A percentile compares a stretch with the other conserved stretches of the same genome.
phyloP scores from a whole-genome alignment of 1,140 invertebrate genomes.

The Megalopta genalis region DNA sequence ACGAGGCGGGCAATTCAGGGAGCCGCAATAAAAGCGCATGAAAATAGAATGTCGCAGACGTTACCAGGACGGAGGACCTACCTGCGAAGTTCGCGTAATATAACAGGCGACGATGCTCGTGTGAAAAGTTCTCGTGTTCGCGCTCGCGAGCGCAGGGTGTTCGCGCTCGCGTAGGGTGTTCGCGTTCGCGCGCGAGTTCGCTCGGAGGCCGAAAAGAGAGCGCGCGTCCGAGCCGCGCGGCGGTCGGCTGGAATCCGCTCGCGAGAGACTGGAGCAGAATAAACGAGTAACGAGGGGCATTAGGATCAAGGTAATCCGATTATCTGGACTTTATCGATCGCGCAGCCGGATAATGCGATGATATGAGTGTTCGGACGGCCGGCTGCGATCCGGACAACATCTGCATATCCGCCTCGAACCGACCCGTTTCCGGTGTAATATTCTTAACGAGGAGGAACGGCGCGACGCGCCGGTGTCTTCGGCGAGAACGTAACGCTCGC shows the following conservation, averaged over 20 bases:
- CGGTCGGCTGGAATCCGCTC: not conserved
- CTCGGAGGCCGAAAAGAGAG: too few relatives aligned
- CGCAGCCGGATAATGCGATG: constrained; percentile 25
- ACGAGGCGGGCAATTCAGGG: not conserved
- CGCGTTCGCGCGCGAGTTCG: too few relatives aligned
- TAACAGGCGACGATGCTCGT: constrained; percentile 25
- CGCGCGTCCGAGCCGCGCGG: too few relatives aligned
- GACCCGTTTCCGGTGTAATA: constrained; percentile 35
- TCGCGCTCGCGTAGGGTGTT: too few relatives aligned
- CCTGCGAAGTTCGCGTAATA: constrained; percentile 30
- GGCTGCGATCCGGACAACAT: constrained; percentile 24
- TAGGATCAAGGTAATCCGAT: constrained; percentile 40
- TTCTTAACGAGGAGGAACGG: constrained; percentile 10
- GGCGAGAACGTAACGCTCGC: too few relatives aligned
- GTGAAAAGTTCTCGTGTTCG: constrained; percentile 13
- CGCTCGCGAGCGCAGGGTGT: not conserved
- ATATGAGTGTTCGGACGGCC: constrained; percentile 7
- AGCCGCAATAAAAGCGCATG: constrained; percentile 27
- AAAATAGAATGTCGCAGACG: constrained; percentile 33
- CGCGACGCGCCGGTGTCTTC: too few relatives aligned
- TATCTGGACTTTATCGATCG: constrained; percentile 30
- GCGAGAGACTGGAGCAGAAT: not conserved
- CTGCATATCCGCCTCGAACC: constrained; percentile 27
- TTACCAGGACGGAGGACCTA: not conserved
- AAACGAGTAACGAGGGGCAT: constrained; percentile 28